phyloP scores from a whole-genome alignment of 2,888 invertebrate species.

The Ptilodon capucinus region DNA sequence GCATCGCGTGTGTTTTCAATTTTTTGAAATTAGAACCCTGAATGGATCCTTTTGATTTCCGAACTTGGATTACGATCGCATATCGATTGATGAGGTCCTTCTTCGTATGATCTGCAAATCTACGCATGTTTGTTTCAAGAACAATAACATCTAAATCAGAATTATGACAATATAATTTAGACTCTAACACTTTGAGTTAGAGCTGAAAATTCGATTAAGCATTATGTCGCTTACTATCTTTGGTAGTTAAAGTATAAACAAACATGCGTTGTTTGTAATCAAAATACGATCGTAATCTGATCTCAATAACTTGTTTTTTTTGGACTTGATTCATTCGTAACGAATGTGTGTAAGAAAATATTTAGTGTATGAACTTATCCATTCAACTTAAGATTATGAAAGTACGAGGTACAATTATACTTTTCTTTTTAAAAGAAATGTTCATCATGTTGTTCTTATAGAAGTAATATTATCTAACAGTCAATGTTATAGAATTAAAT shows the following conservation, averaged over 20 bases:
- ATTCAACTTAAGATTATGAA: background rate
- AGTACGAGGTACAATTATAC: no score
- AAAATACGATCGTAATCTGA: slow-evolving; percentile 29
- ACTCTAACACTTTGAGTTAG: background rate
- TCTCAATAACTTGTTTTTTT: slow-evolving; percentile 14
- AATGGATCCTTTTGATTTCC: slow-evolving; percentile 9
- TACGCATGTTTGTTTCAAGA: background rate
- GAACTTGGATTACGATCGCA: slow-evolving; percentile 24
- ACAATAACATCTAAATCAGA: background rate
- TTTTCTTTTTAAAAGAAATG: no score
- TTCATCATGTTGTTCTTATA: no score
- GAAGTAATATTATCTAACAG: no score
- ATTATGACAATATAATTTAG: background rate
- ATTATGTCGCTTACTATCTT: background rate
- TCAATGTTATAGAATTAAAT: no score
- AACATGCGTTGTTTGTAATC: slow-evolving; percentile 8
- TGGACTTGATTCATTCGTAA: background rate
- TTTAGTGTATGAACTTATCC: background rate
- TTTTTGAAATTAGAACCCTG: slow-evolving; percentile 41
- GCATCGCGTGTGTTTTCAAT: slow-evolving; percentile 36
- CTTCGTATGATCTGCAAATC: background rate
- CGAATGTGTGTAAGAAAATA: background rate
- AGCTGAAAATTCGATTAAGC: background rate
- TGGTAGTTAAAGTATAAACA: background rate
- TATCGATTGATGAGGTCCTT: slow-evolving; percentile 1